Evolutionary conservation across 1,140 invertebrate species (phyloP), one percentile per base, ranked within the genome.

Genomic region (Ostrea denselamellosa): DNA sequence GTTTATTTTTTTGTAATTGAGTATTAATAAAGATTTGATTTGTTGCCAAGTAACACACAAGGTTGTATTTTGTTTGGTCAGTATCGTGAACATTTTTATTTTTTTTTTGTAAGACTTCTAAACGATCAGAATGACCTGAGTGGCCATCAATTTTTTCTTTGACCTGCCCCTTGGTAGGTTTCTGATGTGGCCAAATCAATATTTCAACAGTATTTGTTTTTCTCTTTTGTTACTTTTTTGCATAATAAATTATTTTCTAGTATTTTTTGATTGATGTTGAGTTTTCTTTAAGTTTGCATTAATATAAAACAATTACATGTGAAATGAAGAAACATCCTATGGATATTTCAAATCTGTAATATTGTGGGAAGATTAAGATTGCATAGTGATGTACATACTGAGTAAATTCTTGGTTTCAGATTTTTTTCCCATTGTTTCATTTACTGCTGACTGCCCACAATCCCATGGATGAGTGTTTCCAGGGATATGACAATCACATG

Each of bases 181-280:
- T 77, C 22, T 77, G 68, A 25, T 77, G 9, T 77, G 68, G 68
- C 68, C 68, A 77, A 77, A 77, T 77, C 68, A 77, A 77, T 25
- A 34, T 77, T 77, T 77, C 25, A 77, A 77, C 68, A 77, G 68
- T 77, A 77, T 77, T 77, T 25, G 68, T 77, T 77, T 77, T 77
- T 25, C 28, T 77, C 68, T 77, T 77, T 77, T 77, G 68, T 77
- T 77, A 77, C 14, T 77, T 77, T 77, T 77, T 77, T 77, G 68
- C 68, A 77, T 77, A 77, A 77, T 77, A 77, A 77, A 77, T 77
- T 77, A 77, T 77, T 77, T 77, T 77, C 68, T 77, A 77, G 68
- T 77, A 77, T 77, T 77, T 77, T 77, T 77, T 28, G 28, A 44
- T 77, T 77, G 68, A 77, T 77, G 68, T 77, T 77, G 68, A 77